Evolutionary conservation across 2,888 invertebrate genomes (phyloP).

Genomic region (Meta bourneti): DNA sequence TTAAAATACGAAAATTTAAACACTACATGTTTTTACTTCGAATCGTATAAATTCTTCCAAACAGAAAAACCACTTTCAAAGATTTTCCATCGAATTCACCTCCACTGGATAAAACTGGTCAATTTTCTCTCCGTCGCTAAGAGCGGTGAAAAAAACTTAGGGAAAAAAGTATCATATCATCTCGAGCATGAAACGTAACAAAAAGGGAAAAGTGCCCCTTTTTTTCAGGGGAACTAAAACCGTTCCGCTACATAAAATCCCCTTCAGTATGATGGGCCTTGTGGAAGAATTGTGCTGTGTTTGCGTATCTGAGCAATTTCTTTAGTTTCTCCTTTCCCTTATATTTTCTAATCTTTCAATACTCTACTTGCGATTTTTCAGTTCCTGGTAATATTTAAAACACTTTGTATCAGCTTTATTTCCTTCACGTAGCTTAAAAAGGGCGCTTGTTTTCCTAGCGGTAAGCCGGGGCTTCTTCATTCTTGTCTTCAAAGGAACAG

Average conservation of each 20-base stretch:
- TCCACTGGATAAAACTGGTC: neutral
- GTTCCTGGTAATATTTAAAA: neutral
- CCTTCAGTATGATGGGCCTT: neutral
- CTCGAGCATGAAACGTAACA: conserved; percentile 5
- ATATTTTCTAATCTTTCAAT: conserved; percentile 7
- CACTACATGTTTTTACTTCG: too few relatives aligned
- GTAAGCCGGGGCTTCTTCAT: neutral
- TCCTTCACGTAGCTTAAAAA: neutral
- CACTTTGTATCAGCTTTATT: neutral
- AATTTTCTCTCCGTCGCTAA: neutral
- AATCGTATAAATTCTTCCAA: conserved; percentile 10
- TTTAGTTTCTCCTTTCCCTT: neutral
- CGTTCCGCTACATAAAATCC: conserved; percentile 46
- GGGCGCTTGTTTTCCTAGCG: neutral
- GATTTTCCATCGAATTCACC: neutral
- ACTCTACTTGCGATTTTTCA: conserved; percentile 1
- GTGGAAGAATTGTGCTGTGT: conserved; percentile 1
- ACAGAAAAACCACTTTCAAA: conserved; percentile 2
- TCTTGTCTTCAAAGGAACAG: neutral
- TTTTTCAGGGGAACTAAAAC: conserved; percentile 9
- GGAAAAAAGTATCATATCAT: conserved; percentile 10
- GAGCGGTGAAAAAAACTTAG: neutral
- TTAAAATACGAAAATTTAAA: too few relatives aligned
- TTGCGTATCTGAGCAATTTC: neutral
- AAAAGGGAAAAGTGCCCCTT: conserved; percentile 4